Conservation (phyloP, 2,888 invertebrate genomes). For the Caenorhabditis macrosperma region DNA sequence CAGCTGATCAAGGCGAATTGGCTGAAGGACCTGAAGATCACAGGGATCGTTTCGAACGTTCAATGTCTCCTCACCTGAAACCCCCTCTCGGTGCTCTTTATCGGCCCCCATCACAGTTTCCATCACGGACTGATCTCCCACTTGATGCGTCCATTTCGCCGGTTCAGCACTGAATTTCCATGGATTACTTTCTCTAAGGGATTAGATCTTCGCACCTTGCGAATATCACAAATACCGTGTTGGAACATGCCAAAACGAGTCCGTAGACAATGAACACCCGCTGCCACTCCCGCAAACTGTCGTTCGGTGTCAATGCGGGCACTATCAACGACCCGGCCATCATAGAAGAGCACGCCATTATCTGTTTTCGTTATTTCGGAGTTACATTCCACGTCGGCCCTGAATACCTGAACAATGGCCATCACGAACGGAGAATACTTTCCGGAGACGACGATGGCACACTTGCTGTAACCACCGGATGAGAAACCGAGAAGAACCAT, state of each 20-base stretch:
- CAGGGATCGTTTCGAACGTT: no score
- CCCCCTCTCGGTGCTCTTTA: not conserved
- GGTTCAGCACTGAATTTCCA: slow-evolving; percentile 42
- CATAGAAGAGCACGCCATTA: slow-evolving; percentile 64
- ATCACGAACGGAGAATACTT: slow-evolving; percentile 72
- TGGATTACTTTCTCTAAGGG: not conserved
- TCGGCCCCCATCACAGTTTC: slow-evolving; percentile 35
- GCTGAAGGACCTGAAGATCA: no score
- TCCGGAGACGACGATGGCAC: slow-evolving; percentile 69
- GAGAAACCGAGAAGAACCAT: slow-evolving; percentile 73
- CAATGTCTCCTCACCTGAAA: no score
- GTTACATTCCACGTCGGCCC: no score
- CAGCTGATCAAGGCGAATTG: no score
- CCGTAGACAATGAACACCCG: slow-evolving; percentile 66
- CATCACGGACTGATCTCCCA: slow-evolving; percentile 36
- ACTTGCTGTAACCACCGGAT: slow-evolving; percentile 72
- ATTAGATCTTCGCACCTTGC: slow-evolving; percentile 1
- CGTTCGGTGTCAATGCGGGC: slow-evolving; percentile 64
- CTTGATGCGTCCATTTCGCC: slow-evolving; percentile 54
- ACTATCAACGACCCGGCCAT: slow-evolving; percentile 71
- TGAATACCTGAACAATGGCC: slow-evolving; percentile 71
- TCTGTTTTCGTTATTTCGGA: no score
- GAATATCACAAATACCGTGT: slow-evolving; percentile 36
- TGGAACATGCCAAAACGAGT: slow-evolving; percentile 44
- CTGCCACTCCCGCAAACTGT: slow-evolving; percentile 65